Evolutionary conservation across 2,888 invertebrate species (phyloP), one percentile per base, ranked within the genome.

Genomic region (Noctua janthina): DNA sequence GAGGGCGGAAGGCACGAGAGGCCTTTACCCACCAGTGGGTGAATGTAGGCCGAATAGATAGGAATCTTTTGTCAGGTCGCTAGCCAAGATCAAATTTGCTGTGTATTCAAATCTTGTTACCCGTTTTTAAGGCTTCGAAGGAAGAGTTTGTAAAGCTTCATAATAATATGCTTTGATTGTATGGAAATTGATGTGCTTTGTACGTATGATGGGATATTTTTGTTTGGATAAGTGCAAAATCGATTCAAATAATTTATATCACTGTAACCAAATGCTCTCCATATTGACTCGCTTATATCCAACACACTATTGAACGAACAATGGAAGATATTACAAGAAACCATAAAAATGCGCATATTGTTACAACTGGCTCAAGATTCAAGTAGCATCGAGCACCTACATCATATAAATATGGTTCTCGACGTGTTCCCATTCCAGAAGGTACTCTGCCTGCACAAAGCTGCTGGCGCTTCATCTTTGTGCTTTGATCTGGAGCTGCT

Each of bases 401-500:
- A 78, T 56, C 71, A 85, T 76, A 78, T 78, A 74, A 80, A 85
- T 81, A 84, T 78, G 74, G 82, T 81, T 80, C 83, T 74, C 68
- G 46, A 46, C 85, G 86, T 87, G 90, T 81, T 85, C 90, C 83
- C 87, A 82, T 90, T 89, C 78, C 77, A 71, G 82, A 46, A 79
- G 83, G 72, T 85, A 87, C 88, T 83, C 79, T 67, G 70, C 78
- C 56, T 79, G 78, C 79, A 87, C 85, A 89, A 86, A 88, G 90
- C 84, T 82, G 87, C 85, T 79, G 76, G 74, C 90, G 87, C 89
- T 91, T 91, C 91, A 91, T 90, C 88, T 90, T 84, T 83, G 83
- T 83, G 87, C 91, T 90, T 90, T 90, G 90, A 90, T 89, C 87
- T 79, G 83, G 70, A 86, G 87, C 82, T 81, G 81, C 86, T 77